Evolutionary conservation across 2,888 invertebrate genomes (phyloP), one percentile per base, ranked within the genome.

Genomic region (Cloeon dipterum): DNA sequence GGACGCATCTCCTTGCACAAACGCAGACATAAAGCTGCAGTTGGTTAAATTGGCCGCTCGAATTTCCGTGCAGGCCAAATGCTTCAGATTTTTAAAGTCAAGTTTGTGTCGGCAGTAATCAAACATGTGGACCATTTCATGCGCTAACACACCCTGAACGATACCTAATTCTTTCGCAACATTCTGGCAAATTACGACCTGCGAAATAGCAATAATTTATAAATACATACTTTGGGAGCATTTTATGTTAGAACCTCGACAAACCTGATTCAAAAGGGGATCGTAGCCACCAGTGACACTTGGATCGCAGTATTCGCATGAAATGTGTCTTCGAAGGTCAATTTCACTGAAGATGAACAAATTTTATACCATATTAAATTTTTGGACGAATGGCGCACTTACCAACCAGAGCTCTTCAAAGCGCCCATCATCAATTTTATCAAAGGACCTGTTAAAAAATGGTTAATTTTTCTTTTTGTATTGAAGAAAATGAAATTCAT

Each of bases 111-210:
- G 68, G 53, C 94, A 94, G 52, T 72, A 81, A 55, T 94, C 94
- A 51, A 88, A 93, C 83, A 93, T 91, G 54, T 94, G 94, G 34
- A 93, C 76, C 68, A 94, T 70, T 57, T 94, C 94, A 49, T 94
- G 94, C 1, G 77, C 71, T 29, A 94, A 53, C 1, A 88, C 78
- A 17, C 75, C 77, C 52, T 79, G 78, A 1, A 85, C 70, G 53
- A 74, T 63, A 10, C 70, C 70, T 50, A 72, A 63, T 19, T 61
- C 64, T 16, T 56, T 65, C 0, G 76, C 74, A 39, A 72, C 74
- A 56, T 93, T 93, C 52, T 91, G 83, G 48, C 93, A 94, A 2
- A 94, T 67, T 0, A 94, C 77, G 42, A 94, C 74, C 76, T 78
- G 54, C 8, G 61, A 61, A 40, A 39, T 37, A 39, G 23, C 39